These are phyloP conservation scores for Mellivora capensis DNA, from an alignment of 2,113 vertebrate species.

Conservation along the genomic window DNA sequence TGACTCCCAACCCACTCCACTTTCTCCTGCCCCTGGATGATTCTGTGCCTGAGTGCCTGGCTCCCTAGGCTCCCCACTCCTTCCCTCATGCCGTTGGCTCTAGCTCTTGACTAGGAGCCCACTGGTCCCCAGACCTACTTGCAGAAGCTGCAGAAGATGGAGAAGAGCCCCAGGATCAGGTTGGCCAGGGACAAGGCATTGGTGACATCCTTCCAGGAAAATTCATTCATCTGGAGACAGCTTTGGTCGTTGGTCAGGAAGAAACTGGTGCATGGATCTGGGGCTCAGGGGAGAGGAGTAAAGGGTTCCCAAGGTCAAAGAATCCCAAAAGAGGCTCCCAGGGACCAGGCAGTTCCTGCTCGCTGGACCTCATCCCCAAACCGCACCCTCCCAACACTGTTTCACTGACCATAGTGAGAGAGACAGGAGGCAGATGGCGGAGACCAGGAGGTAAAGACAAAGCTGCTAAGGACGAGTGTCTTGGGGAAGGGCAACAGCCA, in stretches of 20 bases:
- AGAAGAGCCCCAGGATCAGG: slow-evolving; percentile 91
- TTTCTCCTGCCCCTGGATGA: not conserved
- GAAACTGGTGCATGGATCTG: slow-evolving; percentile 86
- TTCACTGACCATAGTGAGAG: not conserved
- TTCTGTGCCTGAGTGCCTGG: not conserved
- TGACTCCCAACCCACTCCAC: not conserved
- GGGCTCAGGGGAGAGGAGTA: slow-evolving; percentile 41
- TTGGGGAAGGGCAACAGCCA: not conserved
- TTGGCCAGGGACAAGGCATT: slow-evolving; percentile 91
- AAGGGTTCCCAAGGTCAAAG: slow-evolving; percentile 18
- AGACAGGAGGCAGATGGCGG: not conserved
- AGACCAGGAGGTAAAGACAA: not conserved
- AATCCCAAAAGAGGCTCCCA: not conserved
- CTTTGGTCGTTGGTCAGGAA: slow-evolving; percentile 78
- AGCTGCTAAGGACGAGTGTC: not conserved
- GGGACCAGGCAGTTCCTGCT: not conserved
- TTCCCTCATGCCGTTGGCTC: not conserved
- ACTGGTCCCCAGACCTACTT: slow-evolving; percentile 81
- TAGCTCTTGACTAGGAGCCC: not conserved
- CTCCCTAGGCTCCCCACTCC: not conserved
- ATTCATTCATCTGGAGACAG: slow-evolving; percentile 82
- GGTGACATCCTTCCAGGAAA: slow-evolving; percentile 89
- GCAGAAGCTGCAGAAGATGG: slow-evolving; percentile 91
- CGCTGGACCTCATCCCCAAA: not conserved
- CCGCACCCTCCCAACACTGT: not conserved